These are phyloP conservation scores for Phragmatobia fuliginosa DNA, from an alignment of 2,888 invertebrate genomes.

Conservation along the genomic window DNA sequence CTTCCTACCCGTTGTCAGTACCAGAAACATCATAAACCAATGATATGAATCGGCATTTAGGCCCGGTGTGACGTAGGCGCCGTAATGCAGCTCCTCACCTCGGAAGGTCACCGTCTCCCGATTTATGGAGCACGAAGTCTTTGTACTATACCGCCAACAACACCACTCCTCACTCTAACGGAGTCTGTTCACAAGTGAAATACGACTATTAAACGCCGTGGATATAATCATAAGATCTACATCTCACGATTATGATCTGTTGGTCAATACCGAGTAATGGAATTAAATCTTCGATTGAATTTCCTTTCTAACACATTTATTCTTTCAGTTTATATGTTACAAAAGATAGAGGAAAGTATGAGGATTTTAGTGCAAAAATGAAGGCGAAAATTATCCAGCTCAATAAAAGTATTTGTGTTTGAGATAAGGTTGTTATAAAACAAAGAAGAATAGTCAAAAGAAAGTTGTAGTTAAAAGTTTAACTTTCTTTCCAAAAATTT, in stretches of 20 bases:
- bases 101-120: slow-evolving; percentile 71
- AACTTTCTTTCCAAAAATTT: too few species aligned
- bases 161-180: slow-evolving; percentile 68
- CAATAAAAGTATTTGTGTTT: neutral
- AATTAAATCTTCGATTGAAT: slow-evolving; percentile 37
- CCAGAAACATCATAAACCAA: slow-evolving; percentile 9
- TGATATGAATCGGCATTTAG: slow-evolving; percentile 46
- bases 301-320: slow-evolving; percentile 34
- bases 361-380: neutral
- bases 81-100: slow-evolving; percentile 48
- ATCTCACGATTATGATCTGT: slow-evolving; percentile 51
- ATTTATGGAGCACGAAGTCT: slow-evolving; percentile 82
- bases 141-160: slow-evolving; percentile 73
- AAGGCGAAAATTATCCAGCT: neutral
- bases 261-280: slow-evolving; percentile 48
- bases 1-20: slow-evolving; percentile 1
- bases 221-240: slow-evolving; percentile 41
- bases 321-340: slow-evolving; percentile 24
- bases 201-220: slow-evolving; percentile 53
- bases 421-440: neutral
- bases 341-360: neutral
- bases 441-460: neutral
- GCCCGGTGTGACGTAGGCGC: slow-evolving; percentile 51
- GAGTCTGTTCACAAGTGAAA: slow-evolving; percentile 60
- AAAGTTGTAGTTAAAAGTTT: too few species aligned